Evolutionary conservation across 2,113 vertebrate species (phyloP), one percentile per base, ranked within the genome.

Genomic region (Calyptomena viridis): DNA sequence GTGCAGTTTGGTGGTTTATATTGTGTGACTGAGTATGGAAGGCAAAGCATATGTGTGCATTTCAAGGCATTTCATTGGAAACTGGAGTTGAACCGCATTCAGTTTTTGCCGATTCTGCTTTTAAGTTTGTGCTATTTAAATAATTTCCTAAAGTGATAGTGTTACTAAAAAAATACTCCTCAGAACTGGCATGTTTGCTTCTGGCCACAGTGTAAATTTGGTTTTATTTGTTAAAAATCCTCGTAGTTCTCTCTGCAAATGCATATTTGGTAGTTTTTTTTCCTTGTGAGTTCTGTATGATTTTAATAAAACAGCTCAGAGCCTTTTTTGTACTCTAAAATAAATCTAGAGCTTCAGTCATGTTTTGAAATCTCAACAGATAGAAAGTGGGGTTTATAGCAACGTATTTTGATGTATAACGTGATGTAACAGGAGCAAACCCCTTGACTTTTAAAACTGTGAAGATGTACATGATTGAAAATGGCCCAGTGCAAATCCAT

Each of bases 211-310:
- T 75, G 82, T 96, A 67, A 90, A 80, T 91, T 83, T 90, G 22
- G 24, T 50, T 93, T 91, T 85, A 82, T 79, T 95, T 90, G 75
- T 85, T 90, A 88, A 74, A 94, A 91, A 63, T 86, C 52, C 42
- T 39, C 30, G 21, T 37, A 55, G 53, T 80, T 93, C 63, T 86
- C 50, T 77, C 59, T 91, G 68, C 16, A 91, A 53, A 71, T 87
- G 58, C 23, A 7, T 75, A 62, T 69, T 95, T 59, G 44, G n/a
- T 89, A 6, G 8, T 44, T 67, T 71, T 52, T 77, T 42, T 35
- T 11, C 20, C 37, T 37, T 40, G 8, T 49, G 50, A 77, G 21
- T 46, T 80, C 33, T 71, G 27, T 75, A 72, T 81, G 63, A 59
- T 93, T 91, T 91, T 52, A 63, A 55, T 74, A 67, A 83, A 86